Conservation (phyloP, 2,113 vertebrate genomes). For the Penelope pileata region DNA sequence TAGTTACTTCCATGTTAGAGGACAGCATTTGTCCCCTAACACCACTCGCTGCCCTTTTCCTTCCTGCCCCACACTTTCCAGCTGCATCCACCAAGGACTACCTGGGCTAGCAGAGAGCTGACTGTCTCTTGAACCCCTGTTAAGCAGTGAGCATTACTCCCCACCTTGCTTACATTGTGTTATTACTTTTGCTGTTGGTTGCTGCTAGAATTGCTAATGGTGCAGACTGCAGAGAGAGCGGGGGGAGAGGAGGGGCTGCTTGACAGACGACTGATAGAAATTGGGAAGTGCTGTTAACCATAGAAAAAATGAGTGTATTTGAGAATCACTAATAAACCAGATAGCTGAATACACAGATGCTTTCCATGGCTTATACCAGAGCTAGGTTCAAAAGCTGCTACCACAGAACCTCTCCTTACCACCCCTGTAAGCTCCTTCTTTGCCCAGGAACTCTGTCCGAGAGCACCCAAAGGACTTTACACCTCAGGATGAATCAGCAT, state of each 20-base stretch:
- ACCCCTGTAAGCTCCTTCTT: neutral
- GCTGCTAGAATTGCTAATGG: neutral
- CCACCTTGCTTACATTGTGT: neutral
- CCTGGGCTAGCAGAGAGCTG: neutral
- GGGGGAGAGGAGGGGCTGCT: neutral
- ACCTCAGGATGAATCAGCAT: neutral
- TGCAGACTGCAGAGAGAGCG: neutral
- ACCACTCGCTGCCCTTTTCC: neutral
- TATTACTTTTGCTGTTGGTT: neutral
- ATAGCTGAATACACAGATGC: neutral
- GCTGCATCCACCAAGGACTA: neutral
- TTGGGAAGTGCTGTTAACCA: neutral
- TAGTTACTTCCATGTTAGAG: neutral
- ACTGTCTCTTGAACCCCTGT: neutral
- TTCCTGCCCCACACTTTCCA: neutral
- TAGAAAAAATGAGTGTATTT: neutral
- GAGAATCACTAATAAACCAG: neutral
- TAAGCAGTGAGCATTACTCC: fast-evolving
- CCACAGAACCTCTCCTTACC: neutral
- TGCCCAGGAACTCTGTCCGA: neutral
- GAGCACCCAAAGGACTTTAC: neutral
- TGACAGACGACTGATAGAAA: neutral
- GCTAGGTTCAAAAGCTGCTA: neutral
- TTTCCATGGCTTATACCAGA: neutral
- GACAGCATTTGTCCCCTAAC: neutral